Base-by-base conservation (phyloP, 2,888 invertebrate species). In the Chrysodeixis includens region DNA sequence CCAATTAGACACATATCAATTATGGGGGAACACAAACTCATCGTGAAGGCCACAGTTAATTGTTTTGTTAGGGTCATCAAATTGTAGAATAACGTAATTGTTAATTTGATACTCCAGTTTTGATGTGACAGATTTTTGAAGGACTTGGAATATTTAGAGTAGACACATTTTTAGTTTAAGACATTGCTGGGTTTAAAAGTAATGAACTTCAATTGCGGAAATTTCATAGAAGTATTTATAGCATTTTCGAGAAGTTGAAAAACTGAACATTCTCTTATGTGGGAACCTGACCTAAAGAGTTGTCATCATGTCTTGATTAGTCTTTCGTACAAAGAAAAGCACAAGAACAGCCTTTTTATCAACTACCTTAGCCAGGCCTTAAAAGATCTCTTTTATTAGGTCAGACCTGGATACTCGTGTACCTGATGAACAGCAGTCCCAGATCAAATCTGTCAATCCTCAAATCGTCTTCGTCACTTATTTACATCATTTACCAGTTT, bases 1-100 rank as follows among this genome's bases (percentile, higher is more conserved):
- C 30, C 78, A 81, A 76, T 85, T 81, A 80, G 71, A 78, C 85
- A 81, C 80, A 74, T 80, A 72, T 69, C 73, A 82, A 82, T 83
- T 80, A 78, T 68, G 18, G 56, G 52, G 30, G 69, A 55, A 65
- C 69, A 69, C 69, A 65, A 51, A 69, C 55, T 73, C 55, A 64
- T 76, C 74, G 57, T 77, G 70, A 74, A 74, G 74, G 74, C 74
- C 62, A 74, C 71, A 74, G 73, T 49, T 74, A 76, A 71, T 79
- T 79, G 62, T 65, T 14, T 63, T 20, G 22, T 66, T 69, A 62
- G 63, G 71, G 71, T 74, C 56, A 69, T 30, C 63, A 79, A 71
- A 71, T 71, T 66, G 63, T 66, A 35, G 16, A 40, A 57, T 52
- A 52, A 62, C 58, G 61, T 56, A 59, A 53, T 60, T 35, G 52